Percentiles rank a stretch among this genome's conserved stretches.
Evolutionary conservation across 1,140 invertebrate genomes (phyloP).

Genomic region (Eubasilissa regina): DNA sequence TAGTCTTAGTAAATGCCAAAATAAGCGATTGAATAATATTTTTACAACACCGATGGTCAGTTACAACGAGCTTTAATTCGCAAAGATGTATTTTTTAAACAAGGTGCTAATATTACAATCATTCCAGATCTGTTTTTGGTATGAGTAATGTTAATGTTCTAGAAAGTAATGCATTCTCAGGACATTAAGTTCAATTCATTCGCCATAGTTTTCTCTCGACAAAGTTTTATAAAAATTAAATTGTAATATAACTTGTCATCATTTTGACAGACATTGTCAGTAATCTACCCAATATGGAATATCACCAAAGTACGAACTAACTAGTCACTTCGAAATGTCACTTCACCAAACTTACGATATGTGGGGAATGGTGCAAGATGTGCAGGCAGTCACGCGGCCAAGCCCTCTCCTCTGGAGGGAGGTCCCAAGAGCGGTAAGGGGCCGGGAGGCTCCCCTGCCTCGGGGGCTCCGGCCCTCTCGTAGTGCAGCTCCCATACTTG

Average conservation of each 20-base stretch:
- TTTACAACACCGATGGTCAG: conserved; percentile 46
- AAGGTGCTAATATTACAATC: conserved; percentile 37
- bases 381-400: conserved; percentile 68
- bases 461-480: conserved; percentile 65
- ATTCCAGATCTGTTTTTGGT: conserved; percentile 45
- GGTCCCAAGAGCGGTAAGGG: conserved; percentile 67
- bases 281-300: conserved; percentile 37
- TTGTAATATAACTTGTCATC: not conserved
- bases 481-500: conserved; percentile 70
- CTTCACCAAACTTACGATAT: conserved; percentile 54
- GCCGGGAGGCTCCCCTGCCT: conserved; percentile 61
- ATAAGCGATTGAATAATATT: conserved; percentile 39
- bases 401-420: conserved; percentile 68
- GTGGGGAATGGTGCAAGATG: conserved; percentile 46
- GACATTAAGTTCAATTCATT: conserved; percentile 15
- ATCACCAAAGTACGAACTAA: conserved; percentile 29
- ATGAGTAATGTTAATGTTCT: conserved; percentile 38
- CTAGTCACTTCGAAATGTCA: conserved; percentile 42
- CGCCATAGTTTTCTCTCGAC: not conserved
- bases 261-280: not conserved
- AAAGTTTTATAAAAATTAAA: conserved; percentile 8
- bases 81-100: conserved; percentile 31
- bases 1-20: conserved; percentile 34
- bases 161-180: conserved; percentile 19
- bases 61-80: conserved; percentile 20